Base-by-base conservation (phyloP, 2,888 invertebrate species). In the Oeneis ivallda region DNA sequence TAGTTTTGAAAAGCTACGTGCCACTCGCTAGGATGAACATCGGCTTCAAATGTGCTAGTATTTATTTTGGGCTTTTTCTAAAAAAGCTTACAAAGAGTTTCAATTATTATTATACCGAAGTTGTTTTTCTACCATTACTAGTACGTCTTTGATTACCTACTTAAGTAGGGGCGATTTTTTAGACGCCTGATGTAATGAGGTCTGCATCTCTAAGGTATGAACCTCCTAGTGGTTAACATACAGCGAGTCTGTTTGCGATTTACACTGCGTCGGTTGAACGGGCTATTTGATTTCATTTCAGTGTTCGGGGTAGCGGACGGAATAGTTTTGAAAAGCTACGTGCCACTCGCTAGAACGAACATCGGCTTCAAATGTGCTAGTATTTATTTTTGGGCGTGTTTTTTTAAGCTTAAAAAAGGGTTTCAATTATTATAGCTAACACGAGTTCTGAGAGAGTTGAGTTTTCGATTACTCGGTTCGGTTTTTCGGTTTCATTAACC, bases 271-370 rank as follows among this genome's bases (percentile, higher is more conserved):
- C 60, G 49, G 49, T 60, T 60, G 60, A 60, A 60, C 60, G 60
- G 49, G 49, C 50, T 60, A 60, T 60, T 60, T 60, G 49, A 60
- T 60, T 60, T 49, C 37, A 60, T 60, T 60, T 60, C 49, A 60
- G 37, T 60, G 49, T 60, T 39, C 60, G 60, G 60, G 59, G 47
- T 60, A 60, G 49, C 49, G 60, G 49, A 60, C 60, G 60, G 60
- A 60, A 60, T 60, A 60, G 49, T 60, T 60, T 60, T 60, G 49
- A 60, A 60, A 60, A 50, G 60, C 39, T 60, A 50, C 60, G 60
- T 60, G 60, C 50, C 49, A 37, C 49, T 49, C 37, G 60, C 49
- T 49, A 39, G 50, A 49, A n/a, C 17, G 39, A 37, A 49, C 60
- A 19, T 37, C 15, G 54, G 37, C 19, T 56, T 26, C 56, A 41